Evolutionary conservation across 1,140 invertebrate genomes (phyloP).

Genomic region (Hirudo medicinalis): DNA sequence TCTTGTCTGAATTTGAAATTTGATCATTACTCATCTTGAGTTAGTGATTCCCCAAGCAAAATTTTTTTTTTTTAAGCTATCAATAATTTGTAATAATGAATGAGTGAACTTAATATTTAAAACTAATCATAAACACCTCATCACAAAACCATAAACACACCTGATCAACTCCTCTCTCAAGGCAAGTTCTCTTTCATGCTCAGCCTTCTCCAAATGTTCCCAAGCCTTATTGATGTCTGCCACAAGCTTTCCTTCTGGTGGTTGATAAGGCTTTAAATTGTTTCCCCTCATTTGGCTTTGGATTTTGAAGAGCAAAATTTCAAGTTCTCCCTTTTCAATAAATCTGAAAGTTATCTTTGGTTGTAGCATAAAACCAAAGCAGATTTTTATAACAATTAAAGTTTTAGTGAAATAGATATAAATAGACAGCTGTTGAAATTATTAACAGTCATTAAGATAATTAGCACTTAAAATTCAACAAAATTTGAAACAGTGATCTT

Average conservation of each 20-base stretch:
- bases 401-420: background rate
- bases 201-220: conserved; percentile 91
- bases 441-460: background rate
- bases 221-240: conserved; percentile 98
- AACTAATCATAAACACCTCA: background rate
- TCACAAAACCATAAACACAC: conserved; percentile 28
- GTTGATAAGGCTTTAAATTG: conserved; percentile 91
- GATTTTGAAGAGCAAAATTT: conserved; percentile 91
- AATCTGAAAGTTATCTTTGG: conserved; percentile 46
- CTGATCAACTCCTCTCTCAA: conserved; percentile 68
- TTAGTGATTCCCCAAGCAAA: too few relatives aligned
- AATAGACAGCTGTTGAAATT: background rate
- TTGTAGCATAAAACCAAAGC: too few relatives aligned
- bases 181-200: conserved; percentile 91
- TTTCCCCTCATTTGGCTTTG: conserved; percentile 97
- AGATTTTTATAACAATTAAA: too few relatives aligned
- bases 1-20: conserved; percentile 59
- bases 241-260: conserved; percentile 92
- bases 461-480: conserved; percentile 13
- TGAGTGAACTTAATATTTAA: background rate
- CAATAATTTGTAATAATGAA: too few relatives aligned
- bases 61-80: too few relatives aligned
- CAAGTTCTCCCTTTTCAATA: conserved; percentile 94
- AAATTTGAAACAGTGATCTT: too few relatives aligned
- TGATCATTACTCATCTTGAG: too few relatives aligned